Base-by-base conservation (phyloP, 2,113 vertebrate species). In the Gopherus evgoodei region DNA sequence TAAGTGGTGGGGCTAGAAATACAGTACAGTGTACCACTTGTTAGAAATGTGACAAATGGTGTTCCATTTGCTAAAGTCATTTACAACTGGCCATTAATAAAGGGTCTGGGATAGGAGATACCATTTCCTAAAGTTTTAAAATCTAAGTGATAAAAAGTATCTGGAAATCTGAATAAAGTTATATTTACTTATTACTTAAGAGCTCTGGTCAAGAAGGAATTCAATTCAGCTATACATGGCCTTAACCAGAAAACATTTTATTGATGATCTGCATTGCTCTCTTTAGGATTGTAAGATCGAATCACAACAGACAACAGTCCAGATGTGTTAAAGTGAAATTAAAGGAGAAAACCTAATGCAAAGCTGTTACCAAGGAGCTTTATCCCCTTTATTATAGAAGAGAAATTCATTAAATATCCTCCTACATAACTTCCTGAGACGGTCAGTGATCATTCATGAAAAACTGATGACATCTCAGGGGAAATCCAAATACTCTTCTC, bases 31-130 rank as follows among this genome's bases (percentile, higher is more conserved):
- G 94, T 56, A 5, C 94, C 90, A 97, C 96, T 98, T 98, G 97
- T 97, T 98, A 95, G 87, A 95, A 95, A 93, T 81, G 95, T 98
- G 98, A 98, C 96, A 98, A 98, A 98, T 98, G 96, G 96, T 96
- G 95, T 96, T 97, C 97, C 97, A 98, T 97, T 98, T 98, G 97
- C 16, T 81, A 97, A 97, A 98, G 97, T 97, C 98, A 97, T 98
- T 98, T 98, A 97, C 94, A 97, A 96, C 94, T 90, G 94, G 93
- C 94, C 97, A 97, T 98, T 97, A 98, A 98, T 97, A 97, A 98
- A 96, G 83, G 83, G 94, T 11, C 86, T 96, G 88, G 92, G 90
- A 95, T 84, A 93, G 49, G 44, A 50, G 87, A 93, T 96, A 86
- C 87, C 88, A 95, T 91, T 97, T 93, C 56, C 27, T 86, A 42